These are phyloP conservation scores for Catajapyx aquilonaris DNA, from an alignment of 1,140 invertebrate genomes.

Conservation along the genomic window DNA sequence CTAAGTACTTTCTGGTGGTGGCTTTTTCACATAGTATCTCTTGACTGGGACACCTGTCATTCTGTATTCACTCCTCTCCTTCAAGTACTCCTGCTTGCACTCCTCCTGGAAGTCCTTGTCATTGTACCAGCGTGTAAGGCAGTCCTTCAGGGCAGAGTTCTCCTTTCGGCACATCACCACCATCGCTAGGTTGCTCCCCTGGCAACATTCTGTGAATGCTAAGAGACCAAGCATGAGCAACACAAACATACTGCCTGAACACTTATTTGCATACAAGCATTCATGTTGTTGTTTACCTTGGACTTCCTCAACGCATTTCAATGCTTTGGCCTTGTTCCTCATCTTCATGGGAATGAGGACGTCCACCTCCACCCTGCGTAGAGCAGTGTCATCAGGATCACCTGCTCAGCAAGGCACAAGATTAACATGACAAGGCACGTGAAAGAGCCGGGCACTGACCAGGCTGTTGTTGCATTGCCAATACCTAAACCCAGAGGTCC, in stretches of 20 bases:
- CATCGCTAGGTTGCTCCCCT: conserved; percentile 40
- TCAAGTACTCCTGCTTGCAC: conserved; percentile 57
- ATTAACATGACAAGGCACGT: no score
- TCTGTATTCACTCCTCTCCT: conserved; percentile 57
- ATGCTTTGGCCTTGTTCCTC: conserved; percentile 46
- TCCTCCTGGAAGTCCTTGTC: conserved; percentile 47
- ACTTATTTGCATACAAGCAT: background rate
- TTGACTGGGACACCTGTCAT: conserved; percentile 37
- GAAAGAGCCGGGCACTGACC: no score
- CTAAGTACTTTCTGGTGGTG: no score
- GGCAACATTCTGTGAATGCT: conserved; percentile 55
- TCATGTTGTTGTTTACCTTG: conserved; percentile 21
- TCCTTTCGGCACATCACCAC: conserved; percentile 46
- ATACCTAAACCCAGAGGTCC: no score
- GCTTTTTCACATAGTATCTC: no score
- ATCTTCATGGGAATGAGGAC: conserved; percentile 68
- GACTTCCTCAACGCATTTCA: conserved; percentile 53
- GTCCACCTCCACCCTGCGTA: conserved; percentile 65
- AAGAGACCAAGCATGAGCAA: conserved; percentile 13
- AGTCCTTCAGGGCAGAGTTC: conserved; percentile 42
- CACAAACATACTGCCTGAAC: background rate
- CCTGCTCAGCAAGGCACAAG: no score
- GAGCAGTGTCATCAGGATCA: conserved; percentile 55
- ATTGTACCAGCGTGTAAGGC: conserved; percentile 49
- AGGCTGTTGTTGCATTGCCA: no score